Conservation (phyloP, 2,888 invertebrate species). For the Netelia virgata region DNA sequence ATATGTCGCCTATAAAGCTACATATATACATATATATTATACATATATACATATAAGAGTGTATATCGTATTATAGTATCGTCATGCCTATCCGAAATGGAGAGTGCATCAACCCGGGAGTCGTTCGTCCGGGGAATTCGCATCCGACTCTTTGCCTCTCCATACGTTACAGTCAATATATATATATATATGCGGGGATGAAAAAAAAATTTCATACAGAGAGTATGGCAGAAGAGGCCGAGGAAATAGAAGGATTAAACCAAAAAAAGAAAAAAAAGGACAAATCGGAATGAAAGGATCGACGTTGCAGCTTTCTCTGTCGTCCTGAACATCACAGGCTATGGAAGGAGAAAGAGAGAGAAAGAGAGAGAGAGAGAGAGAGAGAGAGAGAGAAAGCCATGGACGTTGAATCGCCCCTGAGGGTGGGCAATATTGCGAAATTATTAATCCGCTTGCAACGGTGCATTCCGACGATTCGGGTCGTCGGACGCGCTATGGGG, state of each 20-base stretch:
- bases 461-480: constrained; percentile 59
- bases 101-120: constrained; percentile 50
- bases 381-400: neutral
- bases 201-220: constrained; percentile 19
- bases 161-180: too few relatives aligned
- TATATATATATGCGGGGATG: neutral
- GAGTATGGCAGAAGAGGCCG: neutral
- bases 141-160: neutral
- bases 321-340: constrained; percentile 22
- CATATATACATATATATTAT: too few relatives aligned
- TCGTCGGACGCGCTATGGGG: constrained; percentile 63
- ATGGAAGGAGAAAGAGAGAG: constrained; percentile 29
- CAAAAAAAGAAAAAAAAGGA: constrained; percentile 36
- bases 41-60: neutral
- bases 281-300: constrained; percentile 58
- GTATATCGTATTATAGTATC: constrained; percentile 1
- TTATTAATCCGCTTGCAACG: constrained; percentile 74
- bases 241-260: constrained; percentile 36
- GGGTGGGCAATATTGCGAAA: constrained; percentile 66
- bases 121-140: constrained; percentile 36
- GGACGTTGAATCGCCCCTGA: constrained; percentile 40
- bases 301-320: constrained; percentile 48
- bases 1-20: too few relatives aligned
- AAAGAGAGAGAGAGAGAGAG: too few relatives aligned
- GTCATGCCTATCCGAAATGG: constrained; percentile 17